Evolutionary conservation across 1,140 invertebrate genomes (phyloP).

Genomic region (Drosophila ananassae): DNA sequence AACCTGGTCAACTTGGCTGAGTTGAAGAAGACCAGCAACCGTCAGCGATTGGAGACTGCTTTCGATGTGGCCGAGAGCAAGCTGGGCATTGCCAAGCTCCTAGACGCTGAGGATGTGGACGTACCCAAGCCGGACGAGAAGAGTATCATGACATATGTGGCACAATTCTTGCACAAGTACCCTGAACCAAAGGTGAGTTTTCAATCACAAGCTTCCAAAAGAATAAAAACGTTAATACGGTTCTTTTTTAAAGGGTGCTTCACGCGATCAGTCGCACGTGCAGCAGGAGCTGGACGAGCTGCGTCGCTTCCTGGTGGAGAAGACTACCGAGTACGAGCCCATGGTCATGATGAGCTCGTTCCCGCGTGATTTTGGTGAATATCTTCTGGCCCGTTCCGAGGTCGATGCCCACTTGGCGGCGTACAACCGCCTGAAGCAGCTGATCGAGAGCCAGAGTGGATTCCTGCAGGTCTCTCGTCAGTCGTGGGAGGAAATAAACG

Average conservation of each 20-base stretch:
- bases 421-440: slow-evolving; percentile 89
- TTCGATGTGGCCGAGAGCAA: slow-evolving; percentile 97
- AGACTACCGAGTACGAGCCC: slow-evolving; percentile 87
- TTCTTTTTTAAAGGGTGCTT: slow-evolving; percentile 60
- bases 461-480: slow-evolving; percentile 91
- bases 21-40: slow-evolving; percentile 90
- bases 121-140: slow-evolving; percentile 98
- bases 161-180: slow-evolving; percentile 98
- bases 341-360: slow-evolving; percentile 88
- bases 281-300: slow-evolving; percentile 92
- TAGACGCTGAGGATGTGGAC: slow-evolving; percentile 99
- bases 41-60: slow-evolving; percentile 94
- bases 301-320: slow-evolving; percentile 91
- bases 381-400: slow-evolving; percentile 89
- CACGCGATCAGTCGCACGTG: slow-evolving; percentile 85
- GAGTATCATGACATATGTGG: slow-evolving; percentile 99
- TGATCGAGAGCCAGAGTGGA: slow-evolving; percentile 90
- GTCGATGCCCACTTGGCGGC: slow-evolving; percentile 88
- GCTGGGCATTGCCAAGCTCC: slow-evolving; percentile 95
- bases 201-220: not conserved
- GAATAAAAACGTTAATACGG: slow-evolving; percentile 2
- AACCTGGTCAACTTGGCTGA: slow-evolving; percentile 95
- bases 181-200: slow-evolving; percentile 89
- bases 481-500: slow-evolving; percentile 91
- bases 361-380: slow-evolving; percentile 89